Conservation (phyloP, 2,797 vertebrate genomes). For the Micropoecilia bifurca region DNA sequence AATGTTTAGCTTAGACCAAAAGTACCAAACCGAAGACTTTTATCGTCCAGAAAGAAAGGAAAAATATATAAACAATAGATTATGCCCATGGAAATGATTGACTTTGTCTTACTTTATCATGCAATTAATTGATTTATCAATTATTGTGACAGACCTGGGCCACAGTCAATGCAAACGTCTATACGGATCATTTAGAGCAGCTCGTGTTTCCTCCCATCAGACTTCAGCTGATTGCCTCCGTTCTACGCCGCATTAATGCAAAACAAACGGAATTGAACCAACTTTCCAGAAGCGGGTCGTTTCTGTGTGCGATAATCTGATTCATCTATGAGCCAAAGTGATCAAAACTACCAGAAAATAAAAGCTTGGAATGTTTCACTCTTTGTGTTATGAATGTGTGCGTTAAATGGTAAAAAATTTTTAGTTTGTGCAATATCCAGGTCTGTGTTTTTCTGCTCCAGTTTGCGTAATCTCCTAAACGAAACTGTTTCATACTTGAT, state of each 20-base stretch:
- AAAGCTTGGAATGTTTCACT: background rate
- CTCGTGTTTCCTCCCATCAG: background rate
- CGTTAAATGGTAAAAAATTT: too few species aligned
- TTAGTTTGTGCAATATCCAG: background rate
- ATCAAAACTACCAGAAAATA: background rate
- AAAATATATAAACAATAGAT: too few species aligned
- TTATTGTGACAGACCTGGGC: too few species aligned
- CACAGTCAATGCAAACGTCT: background rate
- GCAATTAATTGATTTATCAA: too few species aligned
- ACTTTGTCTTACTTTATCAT: too few species aligned
- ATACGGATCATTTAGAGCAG: background rate
- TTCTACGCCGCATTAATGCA: background rate
- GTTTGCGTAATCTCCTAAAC: background rate
- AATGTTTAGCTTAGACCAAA: too few species aligned
- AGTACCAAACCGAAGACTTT: too few species aligned
- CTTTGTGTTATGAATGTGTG: too few species aligned
- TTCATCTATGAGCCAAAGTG: background rate
- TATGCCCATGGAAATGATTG: too few species aligned
- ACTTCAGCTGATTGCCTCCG: background rate
- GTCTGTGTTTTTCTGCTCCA: background rate
- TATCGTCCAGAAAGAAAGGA: too few species aligned
- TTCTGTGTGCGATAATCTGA: background rate
- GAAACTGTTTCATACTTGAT: too few species aligned
- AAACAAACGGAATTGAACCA: background rate
- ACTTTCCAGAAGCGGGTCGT: background rate